Evolutionary conservation across 2,797 vertebrate species (phyloP).

Genomic region (Gorsachius magnificus): DNA sequence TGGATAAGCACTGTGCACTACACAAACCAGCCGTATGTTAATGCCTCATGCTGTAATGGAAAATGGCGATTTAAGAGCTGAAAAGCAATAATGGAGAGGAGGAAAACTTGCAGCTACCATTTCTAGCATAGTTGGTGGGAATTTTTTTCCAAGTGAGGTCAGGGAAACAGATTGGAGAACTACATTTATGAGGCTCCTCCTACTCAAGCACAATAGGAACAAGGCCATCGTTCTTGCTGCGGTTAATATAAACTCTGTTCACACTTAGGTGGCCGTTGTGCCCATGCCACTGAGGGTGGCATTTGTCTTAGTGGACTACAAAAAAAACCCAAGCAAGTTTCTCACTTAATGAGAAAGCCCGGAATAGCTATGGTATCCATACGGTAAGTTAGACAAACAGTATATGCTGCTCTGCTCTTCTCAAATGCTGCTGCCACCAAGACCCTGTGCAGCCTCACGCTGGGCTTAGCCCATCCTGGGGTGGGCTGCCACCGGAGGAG

Average conservation of each 20-base stretch:
- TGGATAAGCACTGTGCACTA: not conserved
- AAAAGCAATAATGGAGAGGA: not conserved
- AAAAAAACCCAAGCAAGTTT: not conserved
- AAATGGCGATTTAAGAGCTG: not conserved
- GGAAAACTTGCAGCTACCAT: not conserved
- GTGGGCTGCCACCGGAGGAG: not conserved
- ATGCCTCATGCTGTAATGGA: not conserved
- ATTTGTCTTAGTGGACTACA: not conserved
- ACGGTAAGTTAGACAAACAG: not conserved
- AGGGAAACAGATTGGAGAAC: not conserved
- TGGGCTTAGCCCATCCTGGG: not conserved
- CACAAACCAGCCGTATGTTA: not conserved
- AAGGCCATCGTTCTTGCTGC: not conserved
- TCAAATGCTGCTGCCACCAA: not conserved
- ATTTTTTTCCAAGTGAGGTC: not conserved
- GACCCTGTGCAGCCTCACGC: rapidly evolving
- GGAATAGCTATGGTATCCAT: not conserved
- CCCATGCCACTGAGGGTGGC: not conserved
- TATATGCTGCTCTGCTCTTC: not conserved
- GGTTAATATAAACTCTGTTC: not conserved
- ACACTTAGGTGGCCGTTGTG: not conserved
- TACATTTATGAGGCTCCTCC: not conserved
- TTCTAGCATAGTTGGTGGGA: not conserved
- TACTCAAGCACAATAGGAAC: not conserved
- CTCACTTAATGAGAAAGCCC: not conserved